phyloP scores from a whole-genome alignment of 2,888 invertebrate species.

The Philhelius pedissequus region DNA sequence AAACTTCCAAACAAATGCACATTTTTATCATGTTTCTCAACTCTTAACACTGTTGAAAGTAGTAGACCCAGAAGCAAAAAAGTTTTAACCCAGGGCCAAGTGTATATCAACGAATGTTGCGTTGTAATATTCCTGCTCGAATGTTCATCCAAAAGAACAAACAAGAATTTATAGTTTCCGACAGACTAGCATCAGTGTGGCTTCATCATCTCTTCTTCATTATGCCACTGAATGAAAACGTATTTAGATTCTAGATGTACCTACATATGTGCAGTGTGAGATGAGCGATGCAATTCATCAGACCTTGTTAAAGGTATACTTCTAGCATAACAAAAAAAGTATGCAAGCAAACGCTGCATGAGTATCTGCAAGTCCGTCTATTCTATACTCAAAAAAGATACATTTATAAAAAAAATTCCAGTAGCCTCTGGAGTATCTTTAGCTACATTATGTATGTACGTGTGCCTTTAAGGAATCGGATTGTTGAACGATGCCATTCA shows the following conservation, averaged over 20 bases:
- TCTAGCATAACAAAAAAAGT: slow-evolving; percentile 45
- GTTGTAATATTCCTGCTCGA: slow-evolving; percentile 18
- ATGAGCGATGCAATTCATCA: slow-evolving; percentile 48
- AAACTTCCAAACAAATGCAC: slow-evolving; percentile 9
- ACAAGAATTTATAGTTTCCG: slow-evolving; percentile 64
- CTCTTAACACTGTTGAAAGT: slow-evolving; percentile 29
- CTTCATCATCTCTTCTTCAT: slow-evolving; percentile 50
- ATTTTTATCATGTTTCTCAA: slow-evolving; percentile 34
- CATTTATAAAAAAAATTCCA: slow-evolving; percentile 22
- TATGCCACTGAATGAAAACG: slow-evolving; percentile 52
- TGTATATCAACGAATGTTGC: slow-evolving; percentile 4
- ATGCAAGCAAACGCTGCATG: slow-evolving; percentile 10
- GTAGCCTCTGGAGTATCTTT: neutral
- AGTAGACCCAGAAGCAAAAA: neutral
- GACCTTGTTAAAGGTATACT: slow-evolving; percentile 57
- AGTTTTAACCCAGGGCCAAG: slow-evolving; percentile 46
- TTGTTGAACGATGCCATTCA: slow-evolving; percentile 17
- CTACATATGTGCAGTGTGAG: slow-evolving; percentile 10
- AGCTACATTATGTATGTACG: neutral
- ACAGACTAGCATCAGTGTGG: slow-evolving; percentile 42
- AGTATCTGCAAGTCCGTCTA: slow-evolving; percentile 7
- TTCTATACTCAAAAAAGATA: slow-evolving; percentile 19
- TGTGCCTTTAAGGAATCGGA: slow-evolving; percentile 37
- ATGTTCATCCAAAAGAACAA: slow-evolving; percentile 26
- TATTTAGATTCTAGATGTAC: slow-evolving; percentile 52